Conservation (phyloP, 2,797 vertebrate genomes). For the Enteromius treurensis region DNA sequence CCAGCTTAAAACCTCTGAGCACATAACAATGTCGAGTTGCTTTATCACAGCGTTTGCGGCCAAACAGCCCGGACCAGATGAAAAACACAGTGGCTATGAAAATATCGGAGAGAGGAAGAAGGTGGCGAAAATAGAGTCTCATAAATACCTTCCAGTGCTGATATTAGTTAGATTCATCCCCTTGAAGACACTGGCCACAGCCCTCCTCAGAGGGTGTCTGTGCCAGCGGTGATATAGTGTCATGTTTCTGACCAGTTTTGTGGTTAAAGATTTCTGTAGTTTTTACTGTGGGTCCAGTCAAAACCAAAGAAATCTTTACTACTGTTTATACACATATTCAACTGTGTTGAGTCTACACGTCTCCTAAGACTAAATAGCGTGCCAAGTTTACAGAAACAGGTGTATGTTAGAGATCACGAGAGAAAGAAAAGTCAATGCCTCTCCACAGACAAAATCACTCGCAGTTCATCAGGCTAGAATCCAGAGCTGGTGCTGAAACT, state of each 20-base stretch:
- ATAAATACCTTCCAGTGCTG: not conserved
- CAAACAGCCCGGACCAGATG: not conserved
- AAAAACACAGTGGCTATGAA: conserved; percentile 5
- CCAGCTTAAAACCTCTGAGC: conserved; percentile 3
- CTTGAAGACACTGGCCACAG: not conserved
- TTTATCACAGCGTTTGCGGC: conserved; percentile 13
- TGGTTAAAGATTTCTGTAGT: conserved; percentile 39
- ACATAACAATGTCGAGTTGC: conserved; percentile 24
- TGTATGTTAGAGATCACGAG: conserved; percentile 21
- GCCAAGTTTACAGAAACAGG: conserved; percentile 55
- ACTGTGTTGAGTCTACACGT: conserved; percentile 70
- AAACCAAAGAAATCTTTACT: conserved; percentile 40
- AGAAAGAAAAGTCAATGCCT: not conserved
- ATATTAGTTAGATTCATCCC: conserved; percentile 8
- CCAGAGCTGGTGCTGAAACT: not conserved
- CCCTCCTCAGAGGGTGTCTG: not conserved
- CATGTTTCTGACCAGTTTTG: conserved; percentile 25
- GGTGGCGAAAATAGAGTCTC: not conserved
- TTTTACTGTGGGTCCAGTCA: conserved; percentile 16
- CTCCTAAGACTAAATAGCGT: conserved; percentile 25
- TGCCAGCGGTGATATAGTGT: conserved; percentile 35
- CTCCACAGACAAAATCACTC: not conserved
- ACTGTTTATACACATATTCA: conserved; percentile 30
- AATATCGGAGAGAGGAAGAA: not conserved
- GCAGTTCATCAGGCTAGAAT: not conserved